Conservation (phyloP, 2,113 vertebrate genomes). For the Meleagris gallopavo region DNA sequence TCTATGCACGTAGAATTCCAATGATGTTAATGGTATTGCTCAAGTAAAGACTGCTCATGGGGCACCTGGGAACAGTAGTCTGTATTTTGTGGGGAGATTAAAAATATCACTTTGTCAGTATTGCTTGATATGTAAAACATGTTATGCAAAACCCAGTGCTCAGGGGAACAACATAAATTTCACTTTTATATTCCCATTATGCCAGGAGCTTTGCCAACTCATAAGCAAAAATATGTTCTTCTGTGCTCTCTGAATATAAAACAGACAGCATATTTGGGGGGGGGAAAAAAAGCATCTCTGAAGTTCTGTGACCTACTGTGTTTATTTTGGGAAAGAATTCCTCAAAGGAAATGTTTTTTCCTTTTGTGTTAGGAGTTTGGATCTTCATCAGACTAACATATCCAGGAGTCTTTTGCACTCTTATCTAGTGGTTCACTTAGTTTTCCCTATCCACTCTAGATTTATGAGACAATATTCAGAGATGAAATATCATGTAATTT, state of each 20-base stretch:
- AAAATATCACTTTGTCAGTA: not conserved
- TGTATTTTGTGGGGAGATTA: not conserved
- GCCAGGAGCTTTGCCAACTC: not conserved
- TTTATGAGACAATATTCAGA: not conserved
- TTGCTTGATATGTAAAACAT: not conserved
- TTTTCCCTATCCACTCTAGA: not conserved
- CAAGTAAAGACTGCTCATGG: not conserved
- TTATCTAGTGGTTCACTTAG: not conserved
- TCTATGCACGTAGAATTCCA: not conserved
- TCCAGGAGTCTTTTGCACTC: not conserved
- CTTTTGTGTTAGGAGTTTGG: not conserved
- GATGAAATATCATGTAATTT: not conserved
- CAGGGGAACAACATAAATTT: not conserved
- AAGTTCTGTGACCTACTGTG: not conserved
- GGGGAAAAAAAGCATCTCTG: not conserved
- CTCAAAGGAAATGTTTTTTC: not conserved
- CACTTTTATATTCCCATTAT: conserved; percentile 4
- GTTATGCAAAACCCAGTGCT: not conserved
- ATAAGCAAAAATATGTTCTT: conserved; percentile 12
- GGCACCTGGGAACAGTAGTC: not conserved
- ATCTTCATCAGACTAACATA: not conserved
- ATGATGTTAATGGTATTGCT: not conserved
- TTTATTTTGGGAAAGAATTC: not conserved
- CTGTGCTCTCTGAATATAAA: not conserved
- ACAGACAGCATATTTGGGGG: not conserved